Conservation (phyloP, 2,888 invertebrate genomes). For the Noctua janthina region DNA sequence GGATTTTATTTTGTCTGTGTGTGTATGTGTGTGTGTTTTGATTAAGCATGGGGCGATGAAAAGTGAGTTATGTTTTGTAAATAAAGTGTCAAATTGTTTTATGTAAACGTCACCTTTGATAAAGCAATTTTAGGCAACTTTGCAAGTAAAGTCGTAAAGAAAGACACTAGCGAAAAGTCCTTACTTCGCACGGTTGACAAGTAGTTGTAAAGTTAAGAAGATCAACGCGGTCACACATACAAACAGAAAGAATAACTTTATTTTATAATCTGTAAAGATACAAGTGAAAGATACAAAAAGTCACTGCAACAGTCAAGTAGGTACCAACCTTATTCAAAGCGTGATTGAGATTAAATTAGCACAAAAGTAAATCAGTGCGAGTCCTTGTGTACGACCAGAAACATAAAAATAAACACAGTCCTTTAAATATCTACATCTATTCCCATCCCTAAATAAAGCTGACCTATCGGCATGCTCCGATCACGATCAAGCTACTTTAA, state of each 20-base stretch:
- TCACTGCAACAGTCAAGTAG: background rate
- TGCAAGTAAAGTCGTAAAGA: no score
- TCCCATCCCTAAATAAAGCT: slow-evolving; percentile 13
- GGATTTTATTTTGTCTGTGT: slow-evolving; percentile 31
- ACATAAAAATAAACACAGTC: background rate
- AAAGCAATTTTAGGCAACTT: background rate
- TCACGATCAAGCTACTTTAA: slow-evolving; percentile 16
- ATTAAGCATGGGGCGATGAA: background rate
- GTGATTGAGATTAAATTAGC: background rate
- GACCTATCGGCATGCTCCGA: slow-evolving; percentile 6
- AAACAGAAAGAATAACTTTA: background rate
- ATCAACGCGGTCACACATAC: background rate
- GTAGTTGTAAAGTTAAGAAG: background rate
- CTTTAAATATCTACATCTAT: background rate
- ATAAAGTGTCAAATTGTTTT: background rate
- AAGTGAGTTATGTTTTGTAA: slow-evolving; percentile 1
- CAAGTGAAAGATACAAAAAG: background rate
- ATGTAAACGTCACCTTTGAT: background rate
- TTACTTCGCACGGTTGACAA: background rate
- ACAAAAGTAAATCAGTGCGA: background rate
- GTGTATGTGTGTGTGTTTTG: slow-evolving; percentile 20
- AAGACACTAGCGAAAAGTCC: background rate
- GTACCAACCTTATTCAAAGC: background rate
- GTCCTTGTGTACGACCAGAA: no score
- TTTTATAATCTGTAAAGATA: background rate